Conservation (phyloP, 2,113 vertebrate species). For the Origma solitaria region DNA sequence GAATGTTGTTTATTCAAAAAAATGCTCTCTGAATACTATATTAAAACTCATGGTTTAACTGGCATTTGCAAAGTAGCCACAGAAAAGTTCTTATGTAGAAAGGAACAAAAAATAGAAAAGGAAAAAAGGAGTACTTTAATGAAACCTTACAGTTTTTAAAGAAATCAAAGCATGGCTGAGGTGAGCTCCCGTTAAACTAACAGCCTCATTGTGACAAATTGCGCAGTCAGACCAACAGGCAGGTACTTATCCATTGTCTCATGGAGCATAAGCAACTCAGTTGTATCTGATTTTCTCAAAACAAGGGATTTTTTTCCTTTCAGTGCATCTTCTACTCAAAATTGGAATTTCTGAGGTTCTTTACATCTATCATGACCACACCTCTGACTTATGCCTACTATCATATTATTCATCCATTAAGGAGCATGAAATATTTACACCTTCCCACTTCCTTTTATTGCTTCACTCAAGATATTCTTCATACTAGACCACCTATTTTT, state of each 20-base stretch:
- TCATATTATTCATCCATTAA: background rate
- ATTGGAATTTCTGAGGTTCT: background rate
- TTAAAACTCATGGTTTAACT: background rate
- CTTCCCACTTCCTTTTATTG: background rate
- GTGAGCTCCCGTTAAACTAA: background rate
- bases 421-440: background rate
- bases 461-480: background rate
- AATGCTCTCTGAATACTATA: constrained; percentile 8
- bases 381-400: background rate
- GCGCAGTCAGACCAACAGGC: background rate
- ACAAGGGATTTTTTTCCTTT: background rate
- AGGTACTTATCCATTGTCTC: background rate
- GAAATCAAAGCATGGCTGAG: constrained; percentile 11
- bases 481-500: background rate
- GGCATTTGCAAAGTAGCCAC: background rate
- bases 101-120: background rate
- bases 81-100: background rate
- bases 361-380: background rate
- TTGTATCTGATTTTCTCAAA: background rate
- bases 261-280: background rate
- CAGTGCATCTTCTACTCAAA: background rate
- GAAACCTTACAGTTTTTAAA: background rate
- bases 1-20: background rate
- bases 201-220: background rate
- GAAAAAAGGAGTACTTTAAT: background rate